Base-by-base conservation (phyloP, 1,140 invertebrate genomes). In the Drusus annulatus region DNA sequence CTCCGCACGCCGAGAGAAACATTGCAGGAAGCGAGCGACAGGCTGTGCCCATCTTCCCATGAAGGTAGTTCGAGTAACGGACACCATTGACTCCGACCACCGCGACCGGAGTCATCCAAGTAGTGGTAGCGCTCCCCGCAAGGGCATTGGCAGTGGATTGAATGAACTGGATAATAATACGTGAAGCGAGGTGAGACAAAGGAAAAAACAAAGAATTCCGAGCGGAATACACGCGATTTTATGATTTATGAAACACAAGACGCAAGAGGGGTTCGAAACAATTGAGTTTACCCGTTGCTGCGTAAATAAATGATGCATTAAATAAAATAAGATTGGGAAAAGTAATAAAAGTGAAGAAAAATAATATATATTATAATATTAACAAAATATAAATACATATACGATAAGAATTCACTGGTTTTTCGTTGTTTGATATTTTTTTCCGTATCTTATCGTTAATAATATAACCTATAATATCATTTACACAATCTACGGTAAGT, bases 61-160 rank as follows among this genome's bases (percentile, higher is more conserved):
- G 80, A 81, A 81, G 80, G 80, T 52, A 68, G 80, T 81, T 81
- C 80, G 51, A 77, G 60, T 81, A 81, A 78, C 80, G 80, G 80
- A 13, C 75, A 16, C 52, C 73, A 75, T 75, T 75, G 73, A 75
- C n/a, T 75, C 56, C 28, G 75, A 16, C 58, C 60, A 28, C 50
- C 68, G 68, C 68, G 15, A 8, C 8, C 36, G 36, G 36, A 45
- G 36, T 13, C 36, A 45, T 1, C 19, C 19, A 16, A 19, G 3
- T 56, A 56, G 8, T 56, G 7, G 19, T n/a, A 60, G 15, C 16
- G 19, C 62, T 31, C 62, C 21, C 16, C 25, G 8, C 13, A 45
- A 28, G 45, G 50, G 68, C 71, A 75, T 56, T 58, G 23, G 25
- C 71, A 56, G 52, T 25, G 16, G 52, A 58, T 36, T 75, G 71